Evolutionary conservation across 1,140 invertebrate species (phyloP), one percentile per base, ranked within the genome.

Genomic region (Trachelipus rathkii): DNA sequence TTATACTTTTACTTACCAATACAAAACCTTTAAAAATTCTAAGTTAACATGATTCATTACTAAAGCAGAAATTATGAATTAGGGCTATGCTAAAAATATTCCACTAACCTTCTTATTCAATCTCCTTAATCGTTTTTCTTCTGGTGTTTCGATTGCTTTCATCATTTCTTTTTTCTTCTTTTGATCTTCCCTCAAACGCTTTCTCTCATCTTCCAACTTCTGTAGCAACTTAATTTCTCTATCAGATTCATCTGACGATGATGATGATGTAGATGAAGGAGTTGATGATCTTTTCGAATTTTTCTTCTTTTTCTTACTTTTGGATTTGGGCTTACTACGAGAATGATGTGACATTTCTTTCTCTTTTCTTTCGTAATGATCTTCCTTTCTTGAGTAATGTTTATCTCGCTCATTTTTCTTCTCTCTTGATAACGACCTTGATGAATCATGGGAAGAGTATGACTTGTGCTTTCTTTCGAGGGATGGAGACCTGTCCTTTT

Each of bases 1-100:
- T 85, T 81, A 86, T 97, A 95, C 84, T 99, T 99, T 0, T 90
- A 90, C 85, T 96, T 91, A 84, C 98, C 98, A 15, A 72, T 53
- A 68, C 7, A 46, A 43, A 43, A 50, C 46, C 15, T 50, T 15
- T 15, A 50, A 50, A 50, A 50, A 10, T 10, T 50, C 46, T 50
- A 50, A 15, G 46, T 10, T 50, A 50, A 50, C 46, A 50, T 50
- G 9, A 50, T 10, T 10, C 46, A 50, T 15, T 50, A 9, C 9
- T 50, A 50, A 50, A 10, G 15, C 46, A 50, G 46, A 10, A 50
- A 10, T 10, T 9, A 9, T 50, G 15, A 9, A 50, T 50, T 50
- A 10, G 46, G 9, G 46, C 9, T 50, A 50, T 15, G 15, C 9
- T 50, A 50, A 50, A 50, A 50, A 50, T 50, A 50, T 50, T 9